Evolutionary conservation across 1,140 invertebrate genomes (phyloP).

Genomic region (Oppia nitens): DNA sequence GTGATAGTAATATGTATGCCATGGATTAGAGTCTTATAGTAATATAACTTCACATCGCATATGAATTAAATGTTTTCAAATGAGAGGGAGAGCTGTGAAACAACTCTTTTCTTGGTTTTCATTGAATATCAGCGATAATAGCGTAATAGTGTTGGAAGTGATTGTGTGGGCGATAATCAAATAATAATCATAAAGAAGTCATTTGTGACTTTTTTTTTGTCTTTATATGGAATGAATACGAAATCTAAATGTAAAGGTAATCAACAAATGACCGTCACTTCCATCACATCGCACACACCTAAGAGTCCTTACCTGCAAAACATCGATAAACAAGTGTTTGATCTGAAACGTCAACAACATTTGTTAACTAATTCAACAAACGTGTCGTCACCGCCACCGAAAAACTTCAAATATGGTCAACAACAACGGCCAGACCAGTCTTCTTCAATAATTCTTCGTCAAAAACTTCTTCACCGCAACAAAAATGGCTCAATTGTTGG

Average conservation of each 20-base stretch:
- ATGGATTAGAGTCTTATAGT: too few species aligned
- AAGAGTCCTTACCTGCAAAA: not conserved
- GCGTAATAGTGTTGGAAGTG: not conserved
- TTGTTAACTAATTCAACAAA: too few species aligned
- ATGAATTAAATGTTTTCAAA: too few species aligned
- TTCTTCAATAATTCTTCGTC: not conserved
- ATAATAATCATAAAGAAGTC: not conserved
- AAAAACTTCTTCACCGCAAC: not conserved
- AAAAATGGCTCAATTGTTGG: not conserved
- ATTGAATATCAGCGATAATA: too few species aligned
- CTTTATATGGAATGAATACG: not conserved
- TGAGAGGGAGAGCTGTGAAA: too few species aligned
- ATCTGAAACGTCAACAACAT: too few species aligned
- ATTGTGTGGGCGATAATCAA: not conserved
- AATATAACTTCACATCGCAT: too few species aligned
- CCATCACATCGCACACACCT: not conserved
- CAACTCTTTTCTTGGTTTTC: too few species aligned
- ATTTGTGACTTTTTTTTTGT: too few species aligned
- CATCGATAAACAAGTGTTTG: not conserved
- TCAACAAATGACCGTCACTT: not conserved
- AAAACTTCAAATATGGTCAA: too few species aligned
- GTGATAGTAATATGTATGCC: too few species aligned
- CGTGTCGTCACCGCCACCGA: too few species aligned
- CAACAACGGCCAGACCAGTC: not conserved
- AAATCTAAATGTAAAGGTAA: not conserved